phyloP scores from a whole-genome alignment of 2,797 vertebrate genomes.

The Sebastiscus albofasciatus region DNA sequence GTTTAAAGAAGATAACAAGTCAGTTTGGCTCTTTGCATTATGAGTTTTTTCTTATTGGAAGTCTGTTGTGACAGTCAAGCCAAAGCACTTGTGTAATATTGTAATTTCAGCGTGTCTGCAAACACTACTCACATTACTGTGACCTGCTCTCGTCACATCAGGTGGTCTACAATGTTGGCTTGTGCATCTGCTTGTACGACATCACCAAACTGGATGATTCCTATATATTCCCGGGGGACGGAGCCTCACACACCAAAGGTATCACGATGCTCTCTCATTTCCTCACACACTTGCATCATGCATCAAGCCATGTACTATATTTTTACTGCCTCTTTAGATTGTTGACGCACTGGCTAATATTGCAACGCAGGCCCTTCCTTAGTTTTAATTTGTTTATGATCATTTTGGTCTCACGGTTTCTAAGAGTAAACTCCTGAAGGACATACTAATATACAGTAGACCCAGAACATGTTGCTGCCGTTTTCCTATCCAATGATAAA shows the following conservation, averaged over 20 bases:
- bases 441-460: too few species aligned
- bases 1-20: neutral
- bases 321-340: neutral
- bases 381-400: neutral
- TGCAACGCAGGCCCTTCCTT: neutral
- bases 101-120: neutral
- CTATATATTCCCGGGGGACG: slow-evolving; percentile 97
- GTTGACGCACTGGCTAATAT: neutral
- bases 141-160: slow-evolving; percentile 54
- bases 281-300: neutral
- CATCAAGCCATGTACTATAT: neutral
- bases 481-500: neutral
- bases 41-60: neutral
- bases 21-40: neutral
- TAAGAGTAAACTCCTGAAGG: too few species aligned
- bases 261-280: neutral
- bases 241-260: slow-evolving; percentile 98
- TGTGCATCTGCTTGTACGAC: slow-evolving; percentile 96
- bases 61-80: neutral
- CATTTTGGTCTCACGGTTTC: neutral
- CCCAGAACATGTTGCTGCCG: neutral
- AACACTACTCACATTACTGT: neutral
- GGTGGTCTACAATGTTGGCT: slow-evolving; percentile 96
- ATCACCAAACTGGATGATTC: slow-evolving; percentile 97
- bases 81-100: neutral